Evolutionary conservation across 2,113 vertebrate species (phyloP), one percentile per base, ranked within the genome.

Genomic region (Rhadina sibilatrix): DNA sequence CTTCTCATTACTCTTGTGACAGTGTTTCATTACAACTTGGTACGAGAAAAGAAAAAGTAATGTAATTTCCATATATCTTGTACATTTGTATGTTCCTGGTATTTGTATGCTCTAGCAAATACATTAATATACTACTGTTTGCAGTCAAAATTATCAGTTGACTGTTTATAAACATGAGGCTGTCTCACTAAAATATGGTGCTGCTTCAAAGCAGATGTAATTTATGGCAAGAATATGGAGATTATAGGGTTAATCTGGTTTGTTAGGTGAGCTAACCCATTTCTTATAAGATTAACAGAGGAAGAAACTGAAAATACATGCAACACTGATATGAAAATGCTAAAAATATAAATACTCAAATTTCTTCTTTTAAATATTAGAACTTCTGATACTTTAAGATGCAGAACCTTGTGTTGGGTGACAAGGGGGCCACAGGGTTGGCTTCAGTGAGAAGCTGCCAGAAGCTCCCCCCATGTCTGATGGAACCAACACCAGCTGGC

Each of bases 391-490:
- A 9, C 6, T 35, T 23, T 47, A 56, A 27, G 4, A 11, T 2
- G 7, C 24, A 87, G 46, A 87, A 25, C 14, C 12, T 40, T 30
- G 13, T n/a, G 11, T 25, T 65, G 24, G 4, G 30, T 30, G 33
- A 8, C 59, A 65, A 13, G 5, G 31, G 5, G 13, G 2, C 20
- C 4, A 11, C 16, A 40, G n/a, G 28, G 1, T 1, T 47, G 40
- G 5, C 5, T 61, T 13, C 38, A 61, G 3, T 63, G 15, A 20
- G 28, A 46, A 70, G 33, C 10, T 70, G 10, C 38, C 27, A 46
- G 23, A 24, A 53, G 28, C n/a, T 60, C 10, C 2, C 15, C 23
- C 19, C 5, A 2, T 10, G 8, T 47, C 56, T 47, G 47, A n/a
- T 11, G 49, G 38, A 78, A 3, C n/a, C 6, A 38, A 38, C 0